Evolutionary conservation across 2,888 invertebrate genomes (phyloP).

Genomic region (Pristionchus exspectatus): DNA sequence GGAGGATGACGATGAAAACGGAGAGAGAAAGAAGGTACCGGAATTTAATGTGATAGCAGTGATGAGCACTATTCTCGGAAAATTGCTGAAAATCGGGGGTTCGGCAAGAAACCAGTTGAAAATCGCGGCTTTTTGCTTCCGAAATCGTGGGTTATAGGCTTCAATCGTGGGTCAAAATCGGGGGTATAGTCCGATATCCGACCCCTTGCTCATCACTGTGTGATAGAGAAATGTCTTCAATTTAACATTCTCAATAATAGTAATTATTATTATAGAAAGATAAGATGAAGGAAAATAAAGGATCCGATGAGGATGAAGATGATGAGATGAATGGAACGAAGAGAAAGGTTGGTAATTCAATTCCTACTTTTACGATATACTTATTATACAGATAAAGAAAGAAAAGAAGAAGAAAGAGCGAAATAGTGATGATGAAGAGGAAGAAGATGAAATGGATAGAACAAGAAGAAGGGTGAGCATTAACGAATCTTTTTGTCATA

Average conservation of each 20-base stretch:
- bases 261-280: neutral
- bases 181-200: too few species aligned
- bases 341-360: too few species aligned
- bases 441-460: neutral
- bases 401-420: neutral
- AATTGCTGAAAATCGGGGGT: too few species aligned
- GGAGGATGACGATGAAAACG: neutral
- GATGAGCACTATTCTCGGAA: too few species aligned
- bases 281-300: neutral
- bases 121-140: too few species aligned
- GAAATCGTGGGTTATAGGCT: too few species aligned
- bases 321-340: constrained; percentile 7
- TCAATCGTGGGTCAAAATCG: too few species aligned
- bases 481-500: neutral
- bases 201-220: too few species aligned
- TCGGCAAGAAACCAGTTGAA: too few species aligned
- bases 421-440: constrained; percentile 31
- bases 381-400: neutral
- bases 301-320: neutral
- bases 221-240: neutral
- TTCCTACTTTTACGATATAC: neutral
- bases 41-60: too few species aligned
- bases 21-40: neutral
- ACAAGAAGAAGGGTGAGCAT: neutral
- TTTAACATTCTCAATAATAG: neutral